These are phyloP conservation scores for Paratrypauchen microcephalus DNA, from an alignment of 2,797 vertebrate species.

Conservation along the genomic window DNA sequence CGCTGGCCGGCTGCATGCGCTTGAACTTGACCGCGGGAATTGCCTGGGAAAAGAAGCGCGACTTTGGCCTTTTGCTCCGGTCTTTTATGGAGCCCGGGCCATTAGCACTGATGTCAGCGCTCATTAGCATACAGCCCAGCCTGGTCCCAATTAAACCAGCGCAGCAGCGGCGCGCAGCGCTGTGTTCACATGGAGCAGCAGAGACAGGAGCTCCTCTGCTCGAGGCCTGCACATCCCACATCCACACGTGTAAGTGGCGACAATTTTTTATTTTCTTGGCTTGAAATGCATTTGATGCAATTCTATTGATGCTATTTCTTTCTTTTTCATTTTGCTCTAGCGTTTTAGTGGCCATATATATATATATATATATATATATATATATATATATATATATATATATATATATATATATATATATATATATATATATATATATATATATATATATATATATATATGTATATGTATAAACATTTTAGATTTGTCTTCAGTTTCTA, in stretches of 20 bases:
- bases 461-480: too few species aligned
- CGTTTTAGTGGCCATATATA: background rate
- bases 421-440: too few species aligned
- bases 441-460: too few species aligned
- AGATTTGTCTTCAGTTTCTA: background rate
- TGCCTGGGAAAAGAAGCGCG: conserved; percentile 76
- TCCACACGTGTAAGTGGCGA: conserved; percentile 4
- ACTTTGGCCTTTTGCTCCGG: conserved; percentile 72
- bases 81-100: conserved; percentile 69
- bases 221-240: conserved; percentile 1
- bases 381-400: too few species aligned
- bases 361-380: too few species aligned
- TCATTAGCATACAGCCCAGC: conserved; percentile 80
- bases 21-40: conserved; percentile 82
- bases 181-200: conserved; percentile 65
- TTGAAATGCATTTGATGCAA: background rate
- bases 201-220: conserved; percentile 53
- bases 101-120: conserved; percentile 74
- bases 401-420: too few species aligned
- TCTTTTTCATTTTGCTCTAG: background rate
- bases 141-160: conserved; percentile 79
- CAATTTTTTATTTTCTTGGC: background rate
- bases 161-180: conserved; percentile 55
- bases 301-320: background rate
- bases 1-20: conserved; percentile 54